Conservation (phyloP, 2,888 invertebrate species). For the Calephelis perditalis region DNA sequence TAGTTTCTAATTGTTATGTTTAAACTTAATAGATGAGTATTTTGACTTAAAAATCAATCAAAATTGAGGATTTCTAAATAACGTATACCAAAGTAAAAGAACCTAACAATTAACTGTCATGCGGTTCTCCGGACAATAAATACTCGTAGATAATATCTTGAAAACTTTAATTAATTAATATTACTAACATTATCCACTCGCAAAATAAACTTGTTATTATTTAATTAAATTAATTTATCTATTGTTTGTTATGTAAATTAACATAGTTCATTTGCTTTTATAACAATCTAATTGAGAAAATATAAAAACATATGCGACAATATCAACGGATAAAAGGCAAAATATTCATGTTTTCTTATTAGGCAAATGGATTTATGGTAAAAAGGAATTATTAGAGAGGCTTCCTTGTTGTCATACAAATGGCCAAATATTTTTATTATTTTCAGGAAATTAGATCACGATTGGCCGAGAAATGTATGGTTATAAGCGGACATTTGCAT, state of each 20-base stretch:
- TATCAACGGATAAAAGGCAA: slow-evolving; percentile 36
- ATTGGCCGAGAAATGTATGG: slow-evolving; percentile 3
- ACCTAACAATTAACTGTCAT: too few species aligned
- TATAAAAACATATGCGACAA: not conserved
- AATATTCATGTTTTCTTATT: slow-evolving; percentile 32
- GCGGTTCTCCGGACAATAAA: too few species aligned
- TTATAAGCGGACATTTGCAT: not conserved
- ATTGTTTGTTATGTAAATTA: slow-evolving; percentile 10
- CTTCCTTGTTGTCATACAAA: slow-evolving; percentile 6
- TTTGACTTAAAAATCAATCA: too few species aligned
- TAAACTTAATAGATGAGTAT: too few species aligned
- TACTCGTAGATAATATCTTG: too few species aligned
- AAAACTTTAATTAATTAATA: too few species aligned
- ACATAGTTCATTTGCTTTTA: not conserved
- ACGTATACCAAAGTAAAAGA: too few species aligned
- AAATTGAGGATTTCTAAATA: too few species aligned
- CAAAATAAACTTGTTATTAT: too few species aligned
- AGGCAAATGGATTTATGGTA: slow-evolving; percentile 28
- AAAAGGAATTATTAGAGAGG: slow-evolving; percentile 22
- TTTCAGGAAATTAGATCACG: slow-evolving; percentile 7
- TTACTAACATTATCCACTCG: too few species aligned
- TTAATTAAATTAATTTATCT: slow-evolving; percentile 4
- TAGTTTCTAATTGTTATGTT: too few species aligned
- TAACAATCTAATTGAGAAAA: not conserved
- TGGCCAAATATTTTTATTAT: slow-evolving; percentile 9